Percentiles rank a stretch among this genome's conserved stretches.
Evolutionary conservation across 2,113 vertebrate species (phyloP).

Genomic region (Aegithalos caudatus): DNA sequence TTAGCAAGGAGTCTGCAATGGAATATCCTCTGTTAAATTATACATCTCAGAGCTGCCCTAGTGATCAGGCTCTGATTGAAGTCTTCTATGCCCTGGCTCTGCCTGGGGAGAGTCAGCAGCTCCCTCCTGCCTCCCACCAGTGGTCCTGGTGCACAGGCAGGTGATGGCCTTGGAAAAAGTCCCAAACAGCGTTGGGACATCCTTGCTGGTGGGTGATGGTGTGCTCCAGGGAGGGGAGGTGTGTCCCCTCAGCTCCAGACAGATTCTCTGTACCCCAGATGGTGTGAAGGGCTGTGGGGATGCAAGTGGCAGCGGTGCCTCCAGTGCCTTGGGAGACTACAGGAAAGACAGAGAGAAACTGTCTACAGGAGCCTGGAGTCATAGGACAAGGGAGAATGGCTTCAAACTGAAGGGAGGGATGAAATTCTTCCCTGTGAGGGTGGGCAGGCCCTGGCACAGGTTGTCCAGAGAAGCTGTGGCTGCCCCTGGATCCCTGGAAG

Average conservation of each 20-base stretch:
- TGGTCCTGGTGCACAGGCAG: fast-evolving
- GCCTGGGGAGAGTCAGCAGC: neutral
- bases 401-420: neutral
- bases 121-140: neutral
- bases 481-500: neutral
- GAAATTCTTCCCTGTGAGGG: neutral
- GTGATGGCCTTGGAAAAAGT: neutral
- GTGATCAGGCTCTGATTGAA: neutral
- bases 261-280: neutral
- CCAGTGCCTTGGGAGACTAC: neutral
- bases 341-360: neutral
- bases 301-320: neutral
- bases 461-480: neutral
- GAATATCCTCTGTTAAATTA: neutral
- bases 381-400: neutral
- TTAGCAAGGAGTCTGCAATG: neutral
- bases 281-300: neutral
- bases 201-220: neutral
- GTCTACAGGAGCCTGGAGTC: neutral
- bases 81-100: neutral
- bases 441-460: neutral
- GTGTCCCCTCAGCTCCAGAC: neutral
- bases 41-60: fast-evolving
- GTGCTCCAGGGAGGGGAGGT: neutral
- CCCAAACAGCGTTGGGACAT: neutral